phyloP scores from a whole-genome alignment of 2,113 vertebrate genomes.

The Anolis sagrei region DNA sequence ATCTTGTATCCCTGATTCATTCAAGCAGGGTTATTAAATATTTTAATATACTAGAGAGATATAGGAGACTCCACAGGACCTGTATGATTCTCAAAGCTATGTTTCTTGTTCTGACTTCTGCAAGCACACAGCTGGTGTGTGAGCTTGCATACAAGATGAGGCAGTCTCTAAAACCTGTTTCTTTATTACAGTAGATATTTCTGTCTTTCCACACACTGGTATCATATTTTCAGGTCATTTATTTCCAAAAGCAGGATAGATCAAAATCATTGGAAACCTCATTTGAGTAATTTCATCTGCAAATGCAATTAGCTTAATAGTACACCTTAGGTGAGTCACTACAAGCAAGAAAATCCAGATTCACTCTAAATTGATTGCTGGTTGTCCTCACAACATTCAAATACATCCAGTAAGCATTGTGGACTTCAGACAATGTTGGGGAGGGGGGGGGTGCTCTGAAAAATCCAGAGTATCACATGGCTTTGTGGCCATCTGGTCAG shows the following conservation, averaged over 20 bases:
- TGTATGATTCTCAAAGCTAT: background rate
- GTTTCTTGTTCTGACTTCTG: background rate
- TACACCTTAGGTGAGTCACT: background rate
- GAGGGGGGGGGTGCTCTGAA: too few species aligned
- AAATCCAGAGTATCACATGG: too few species aligned
- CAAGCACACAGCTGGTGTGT: background rate
- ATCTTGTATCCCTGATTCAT: background rate
- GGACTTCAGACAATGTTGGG: too few species aligned
- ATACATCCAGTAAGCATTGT: too few species aligned
- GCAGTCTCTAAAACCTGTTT: background rate
- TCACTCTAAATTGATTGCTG: too few species aligned
- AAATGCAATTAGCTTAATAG: background rate
- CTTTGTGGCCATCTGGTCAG: too few species aligned
- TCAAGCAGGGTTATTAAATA: background rate
- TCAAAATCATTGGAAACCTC: background rate
- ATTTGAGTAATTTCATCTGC: background rate
- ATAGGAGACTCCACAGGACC: background rate
- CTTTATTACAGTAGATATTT: background rate
- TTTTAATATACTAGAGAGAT: constrained; percentile 18
- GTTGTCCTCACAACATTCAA: too few species aligned
- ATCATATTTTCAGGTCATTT: background rate
- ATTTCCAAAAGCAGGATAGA: too few species aligned
- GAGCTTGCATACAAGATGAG: background rate
- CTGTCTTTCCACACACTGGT: background rate
- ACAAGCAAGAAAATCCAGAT: too few species aligned